phyloP scores from a whole-genome alignment of 2,113 vertebrate species.

The Syngnathus scovelli region DNA sequence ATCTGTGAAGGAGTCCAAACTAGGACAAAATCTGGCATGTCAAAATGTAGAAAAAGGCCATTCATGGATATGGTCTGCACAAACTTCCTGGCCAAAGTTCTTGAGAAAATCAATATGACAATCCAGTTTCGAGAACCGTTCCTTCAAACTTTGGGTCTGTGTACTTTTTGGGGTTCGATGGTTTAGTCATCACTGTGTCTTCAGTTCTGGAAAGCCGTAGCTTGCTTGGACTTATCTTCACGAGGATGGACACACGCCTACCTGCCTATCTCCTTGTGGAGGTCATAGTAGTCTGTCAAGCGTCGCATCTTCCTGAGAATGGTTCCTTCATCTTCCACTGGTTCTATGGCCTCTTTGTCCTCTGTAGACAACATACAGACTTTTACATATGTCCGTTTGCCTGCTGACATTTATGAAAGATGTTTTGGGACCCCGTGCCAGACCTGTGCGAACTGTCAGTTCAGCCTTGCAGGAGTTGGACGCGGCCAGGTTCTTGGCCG shows the following conservation, averaged over 20 bases:
- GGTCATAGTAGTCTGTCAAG: slow-evolving; percentile 84
- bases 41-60: too few relatives aligned
- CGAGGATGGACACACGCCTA: slow-evolving; percentile 42
- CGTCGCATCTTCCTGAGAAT: slow-evolving; percentile 80
- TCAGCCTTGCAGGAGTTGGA: slow-evolving; percentile 92
- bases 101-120: too few relatives aligned
- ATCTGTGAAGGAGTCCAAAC: too few relatives aligned
- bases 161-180: not conserved
- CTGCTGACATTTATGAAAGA: too few relatives aligned
- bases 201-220: not conserved
- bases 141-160: too few relatives aligned
- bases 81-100: too few relatives aligned
- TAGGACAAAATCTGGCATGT: too few relatives aligned
- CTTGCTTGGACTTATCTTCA: not conserved
- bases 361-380: slow-evolving; percentile 58
- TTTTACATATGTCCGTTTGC: not conserved
- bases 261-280: slow-evolving; percentile 91
- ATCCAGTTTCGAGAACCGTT: too few relatives aligned
- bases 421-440: not conserved
- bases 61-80: too few relatives aligned
- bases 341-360: slow-evolving; percentile 63
- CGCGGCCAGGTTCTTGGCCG: slow-evolving; percentile 81
- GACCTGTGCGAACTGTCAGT: slow-evolving; percentile 81
- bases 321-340: slow-evolving; percentile 74
- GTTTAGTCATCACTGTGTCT: not conserved